Evolutionary conservation across 2,113 vertebrate genomes (phyloP).

Genomic region (Grammomys dolichurus): DNA sequence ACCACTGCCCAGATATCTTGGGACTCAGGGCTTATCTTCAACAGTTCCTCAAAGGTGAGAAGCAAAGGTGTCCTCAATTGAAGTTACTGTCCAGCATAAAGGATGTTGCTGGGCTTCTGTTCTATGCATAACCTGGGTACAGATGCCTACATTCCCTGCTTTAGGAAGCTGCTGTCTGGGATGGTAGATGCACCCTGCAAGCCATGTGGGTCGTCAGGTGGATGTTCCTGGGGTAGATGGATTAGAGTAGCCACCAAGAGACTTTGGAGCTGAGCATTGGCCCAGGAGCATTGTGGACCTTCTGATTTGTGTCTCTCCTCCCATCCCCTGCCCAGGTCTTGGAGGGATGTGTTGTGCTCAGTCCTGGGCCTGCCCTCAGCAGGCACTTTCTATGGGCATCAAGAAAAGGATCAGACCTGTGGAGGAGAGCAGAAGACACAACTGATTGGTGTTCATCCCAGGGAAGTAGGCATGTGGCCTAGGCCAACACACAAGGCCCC

Average conservation of each 20-base stretch:
- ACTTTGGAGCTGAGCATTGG: fast-evolving
- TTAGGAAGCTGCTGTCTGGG: neutral
- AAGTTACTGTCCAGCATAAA: neutral
- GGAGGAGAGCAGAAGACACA: neutral
- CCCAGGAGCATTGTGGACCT: neutral
- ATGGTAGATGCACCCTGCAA: neutral
- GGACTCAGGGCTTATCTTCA: neutral
- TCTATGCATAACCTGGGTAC: neutral
- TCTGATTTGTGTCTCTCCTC: too few relatives aligned
- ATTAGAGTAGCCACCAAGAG: neutral
- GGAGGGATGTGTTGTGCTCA: neutral
- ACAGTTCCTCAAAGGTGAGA: neutral
- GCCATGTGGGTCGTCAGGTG: too few relatives aligned
- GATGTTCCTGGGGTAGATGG: fast-evolving
- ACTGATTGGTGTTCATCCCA: neutral
- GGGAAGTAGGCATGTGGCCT: neutral
- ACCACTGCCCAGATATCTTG: too few relatives aligned
- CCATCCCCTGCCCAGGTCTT: neutral
- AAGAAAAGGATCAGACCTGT: neutral
- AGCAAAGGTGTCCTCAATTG: fast-evolving
- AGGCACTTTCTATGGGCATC: neutral
- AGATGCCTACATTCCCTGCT: neutral
- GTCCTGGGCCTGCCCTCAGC: neutral
- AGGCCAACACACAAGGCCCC: fast-evolving
- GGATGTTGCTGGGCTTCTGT: neutral